These are phyloP conservation scores for Strigamia crassipes DNA, from an alignment of 2,888 invertebrate species.

Conservation along the genomic window DNA sequence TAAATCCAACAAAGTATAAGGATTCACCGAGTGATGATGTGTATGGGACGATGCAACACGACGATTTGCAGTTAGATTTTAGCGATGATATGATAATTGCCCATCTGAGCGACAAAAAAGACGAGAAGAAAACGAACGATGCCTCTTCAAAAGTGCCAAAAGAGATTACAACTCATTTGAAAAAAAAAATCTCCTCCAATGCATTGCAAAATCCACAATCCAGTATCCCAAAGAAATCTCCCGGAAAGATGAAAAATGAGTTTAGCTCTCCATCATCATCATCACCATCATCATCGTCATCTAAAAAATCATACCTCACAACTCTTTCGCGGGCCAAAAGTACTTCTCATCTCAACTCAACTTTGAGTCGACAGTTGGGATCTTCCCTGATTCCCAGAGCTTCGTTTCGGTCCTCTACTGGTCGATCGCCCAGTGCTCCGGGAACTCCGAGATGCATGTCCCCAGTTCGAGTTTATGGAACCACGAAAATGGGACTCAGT, in stretches of 20 bases:
- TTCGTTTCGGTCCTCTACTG: slow-evolving; percentile 35
- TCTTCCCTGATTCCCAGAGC: slow-evolving; percentile 34
- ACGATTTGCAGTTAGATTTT: slow-evolving; percentile 44
- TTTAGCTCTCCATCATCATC: background rate
- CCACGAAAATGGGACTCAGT: slow-evolving; percentile 22
- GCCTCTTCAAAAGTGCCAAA: slow-evolving; percentile 27
- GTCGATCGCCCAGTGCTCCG: slow-evolving; percentile 45
- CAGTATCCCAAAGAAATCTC: slow-evolving; percentile 7
- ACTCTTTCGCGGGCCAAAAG: slow-evolving; percentile 40
- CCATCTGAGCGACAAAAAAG: background rate
- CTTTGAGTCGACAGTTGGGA: slow-evolving; percentile 29
- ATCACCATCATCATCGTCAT: background rate
- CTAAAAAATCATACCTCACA: background rate
- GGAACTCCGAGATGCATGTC: slow-evolving; percentile 46
- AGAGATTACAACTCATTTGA: background rate
- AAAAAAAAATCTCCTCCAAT: background rate
- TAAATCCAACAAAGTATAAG: background rate
- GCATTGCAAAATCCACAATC: background rate
- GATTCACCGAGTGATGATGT: background rate
- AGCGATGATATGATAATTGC: slow-evolving; percentile 42
- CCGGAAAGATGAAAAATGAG: background rate
- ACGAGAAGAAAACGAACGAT: background rate
- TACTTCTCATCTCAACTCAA: slow-evolving; percentile 40
- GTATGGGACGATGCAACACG: background rate
- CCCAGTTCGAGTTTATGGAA: slow-evolving; percentile 14